A percentile compares a stretch with the other conserved stretches of the same genome.
Evolutionary conservation across 2,113 vertebrate species (phyloP).

Genomic region (Rhadina sibilatrix): DNA sequence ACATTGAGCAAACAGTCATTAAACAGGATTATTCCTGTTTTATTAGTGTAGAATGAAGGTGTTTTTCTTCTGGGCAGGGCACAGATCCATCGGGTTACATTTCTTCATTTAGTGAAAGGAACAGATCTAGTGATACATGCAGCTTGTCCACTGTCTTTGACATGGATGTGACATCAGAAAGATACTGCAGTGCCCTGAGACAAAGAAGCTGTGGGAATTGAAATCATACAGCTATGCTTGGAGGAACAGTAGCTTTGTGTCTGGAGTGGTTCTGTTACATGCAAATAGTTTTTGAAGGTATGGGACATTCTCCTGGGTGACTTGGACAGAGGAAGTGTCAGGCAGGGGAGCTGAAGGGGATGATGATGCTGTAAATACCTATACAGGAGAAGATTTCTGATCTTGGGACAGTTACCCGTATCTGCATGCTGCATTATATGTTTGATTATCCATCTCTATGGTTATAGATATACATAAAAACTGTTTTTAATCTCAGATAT

Average conservation of each 20-base stretch:
- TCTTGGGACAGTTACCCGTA: neutral
- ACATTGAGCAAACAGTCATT: neutral
- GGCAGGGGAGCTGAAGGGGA: neutral
- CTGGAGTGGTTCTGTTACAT: neutral
- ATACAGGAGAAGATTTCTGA: neutral
- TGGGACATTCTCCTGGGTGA: neutral
- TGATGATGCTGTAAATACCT: neutral
- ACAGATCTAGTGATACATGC: neutral
- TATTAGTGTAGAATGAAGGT: neutral
- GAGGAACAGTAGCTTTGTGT: neutral
- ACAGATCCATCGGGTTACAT: neutral
- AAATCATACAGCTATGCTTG: neutral
- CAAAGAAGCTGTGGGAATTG: neutral
- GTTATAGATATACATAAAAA: neutral
- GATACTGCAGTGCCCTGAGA: neutral
- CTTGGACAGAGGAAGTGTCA: neutral
- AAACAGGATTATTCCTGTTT: neutral
- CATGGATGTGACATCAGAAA: neutral
- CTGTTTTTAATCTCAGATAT: constrained; percentile 67
- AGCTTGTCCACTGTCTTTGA: too few relatives aligned
- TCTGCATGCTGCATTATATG: neutral
- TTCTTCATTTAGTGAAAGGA: neutral
- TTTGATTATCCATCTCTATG: neutral
- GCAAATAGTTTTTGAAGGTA: neutral
- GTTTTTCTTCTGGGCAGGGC: neutral